Evolutionary conservation across 2,888 invertebrate species (phyloP).

Genomic region (Plebejus melissa): DNA sequence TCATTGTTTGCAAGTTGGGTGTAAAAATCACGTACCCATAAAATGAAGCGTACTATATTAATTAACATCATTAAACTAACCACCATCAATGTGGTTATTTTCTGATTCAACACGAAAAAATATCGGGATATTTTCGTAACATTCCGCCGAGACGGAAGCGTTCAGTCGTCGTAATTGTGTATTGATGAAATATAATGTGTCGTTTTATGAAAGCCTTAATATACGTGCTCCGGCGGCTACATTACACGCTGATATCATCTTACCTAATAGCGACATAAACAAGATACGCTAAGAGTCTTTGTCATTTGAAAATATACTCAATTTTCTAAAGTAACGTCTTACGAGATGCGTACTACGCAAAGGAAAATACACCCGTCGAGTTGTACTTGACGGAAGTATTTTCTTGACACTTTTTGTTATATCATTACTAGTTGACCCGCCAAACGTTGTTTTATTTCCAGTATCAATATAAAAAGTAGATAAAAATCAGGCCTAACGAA

Average conservation of each 20-base stretch:
- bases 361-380: background rate
- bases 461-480: too few relatives aligned
- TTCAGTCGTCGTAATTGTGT: conserved; percentile 3
- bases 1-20: conserved; percentile 41
- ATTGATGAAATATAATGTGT: conserved; percentile 17
- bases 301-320: conserved; percentile 36
- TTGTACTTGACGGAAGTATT: background rate
- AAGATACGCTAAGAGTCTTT: conserved; percentile 39
- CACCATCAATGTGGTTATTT: background rate
- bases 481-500: too few relatives aligned
- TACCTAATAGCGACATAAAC: conserved; percentile 35
- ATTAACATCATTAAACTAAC: background rate
- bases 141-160: background rate
- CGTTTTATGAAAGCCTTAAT: conserved; percentile 24
- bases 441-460: too few relatives aligned
- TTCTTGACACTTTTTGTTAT: background rate
- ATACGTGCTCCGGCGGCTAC: conserved; percentile 23
- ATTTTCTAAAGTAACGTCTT: conserved; percentile 30
- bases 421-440: background rate
- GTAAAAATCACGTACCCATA: conserved; percentile 8
- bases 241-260: conserved; percentile 28
- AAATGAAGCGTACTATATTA: conserved; percentile 19
- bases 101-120: background rate
- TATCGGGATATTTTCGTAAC: background rate
- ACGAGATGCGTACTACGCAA: conserved; percentile 1